A percentile compares a stretch with the other conserved stretches of the same genome.
phyloP scores from a whole-genome alignment of 1,140 invertebrate species.

The Drosophila micromelanica region DNA sequence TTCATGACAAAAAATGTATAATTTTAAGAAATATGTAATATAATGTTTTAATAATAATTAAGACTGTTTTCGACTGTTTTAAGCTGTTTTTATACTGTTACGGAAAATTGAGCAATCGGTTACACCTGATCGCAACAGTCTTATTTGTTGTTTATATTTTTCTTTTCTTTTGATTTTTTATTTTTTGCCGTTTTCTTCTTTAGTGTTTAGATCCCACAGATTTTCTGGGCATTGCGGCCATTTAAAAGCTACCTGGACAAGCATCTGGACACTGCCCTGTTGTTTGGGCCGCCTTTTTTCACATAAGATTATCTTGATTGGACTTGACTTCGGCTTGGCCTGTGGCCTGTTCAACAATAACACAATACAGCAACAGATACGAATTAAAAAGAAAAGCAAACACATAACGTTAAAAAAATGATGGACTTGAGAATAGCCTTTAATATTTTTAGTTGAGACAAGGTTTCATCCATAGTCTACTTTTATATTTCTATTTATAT shows the following conservation, averaged over 20 bases:
- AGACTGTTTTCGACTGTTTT: too few relatives aligned
- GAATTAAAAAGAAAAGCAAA: neutral
- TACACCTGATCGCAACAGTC: too few relatives aligned
- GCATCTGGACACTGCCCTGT: neutral
- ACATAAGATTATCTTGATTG: constrained; percentile 54
- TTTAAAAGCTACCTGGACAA: neutral
- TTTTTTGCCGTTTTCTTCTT: neutral
- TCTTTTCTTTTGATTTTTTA: neutral
- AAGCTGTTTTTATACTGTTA: too few relatives aligned
- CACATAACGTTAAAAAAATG: neutral
- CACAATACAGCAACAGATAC: constrained; percentile 22
- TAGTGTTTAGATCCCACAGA: neutral
- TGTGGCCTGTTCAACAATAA: constrained; percentile 13
- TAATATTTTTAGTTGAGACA: too few relatives aligned
- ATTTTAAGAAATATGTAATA: too few relatives aligned
- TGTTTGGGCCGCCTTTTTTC: constrained; percentile 36
- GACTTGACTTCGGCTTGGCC: constrained; percentile 31
- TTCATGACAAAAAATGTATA: too few relatives aligned
- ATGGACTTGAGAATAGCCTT: constrained; percentile 2
- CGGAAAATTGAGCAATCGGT: too few relatives aligned
- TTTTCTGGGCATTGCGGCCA: constrained; percentile 16
- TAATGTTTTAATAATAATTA: too few relatives aligned
- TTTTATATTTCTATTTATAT: too few relatives aligned
- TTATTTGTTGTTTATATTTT: neutral
- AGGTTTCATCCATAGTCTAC: too few relatives aligned